Evolutionary conservation across 2,113 vertebrate genomes (phyloP), one percentile per base, ranked within the genome.

Genomic region (Phylloscopus trochiloides): DNA sequence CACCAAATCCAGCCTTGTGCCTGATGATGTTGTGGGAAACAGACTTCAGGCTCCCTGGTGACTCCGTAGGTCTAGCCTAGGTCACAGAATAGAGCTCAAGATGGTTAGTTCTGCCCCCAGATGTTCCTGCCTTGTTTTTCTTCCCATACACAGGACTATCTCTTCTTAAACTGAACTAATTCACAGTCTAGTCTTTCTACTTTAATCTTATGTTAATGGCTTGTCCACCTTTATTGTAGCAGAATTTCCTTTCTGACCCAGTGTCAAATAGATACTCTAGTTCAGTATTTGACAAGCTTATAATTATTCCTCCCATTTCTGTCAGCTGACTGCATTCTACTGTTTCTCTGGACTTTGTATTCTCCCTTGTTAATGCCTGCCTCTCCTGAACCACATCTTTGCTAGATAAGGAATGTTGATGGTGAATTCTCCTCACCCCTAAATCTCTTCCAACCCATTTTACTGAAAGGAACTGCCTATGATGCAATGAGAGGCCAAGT

Each of bases 1-100:
- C 9, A 18, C 59, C 83, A 86, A 71, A 86, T 93, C 20, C 68
- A 88, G 77, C 1, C 0, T 71, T 82, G 38, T 86, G 71, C 71
- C 25, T 61, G n/a, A 55, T 58, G 65, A 72, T 71, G 42, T 74
- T 88, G 47, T 95, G 93, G 88, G 93, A 95, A 96, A 77, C 32
- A 29, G 81, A 54, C 77, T 91, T 38, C 66, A 22, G 58, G 47
- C 71, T 94, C 85, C 59, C 78, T 92, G 51, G 55, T 93, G 92
- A 48, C 75, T 90, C 58, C 18, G 3, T 6, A 59, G 67, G 90
- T 68, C 40, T 54, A 86, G 51, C 43, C 43, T 54, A 34, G 63
- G 90, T 86, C 82, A 77, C 15, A 51, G 43, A 29, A 61, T 29
- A 73, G 40, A 79, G 59, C 19, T 90, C 29, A 52, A 47, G 28